phyloP scores from a whole-genome alignment of 1,140 invertebrate species.

The Thaumetopoea pityocampa region DNA sequence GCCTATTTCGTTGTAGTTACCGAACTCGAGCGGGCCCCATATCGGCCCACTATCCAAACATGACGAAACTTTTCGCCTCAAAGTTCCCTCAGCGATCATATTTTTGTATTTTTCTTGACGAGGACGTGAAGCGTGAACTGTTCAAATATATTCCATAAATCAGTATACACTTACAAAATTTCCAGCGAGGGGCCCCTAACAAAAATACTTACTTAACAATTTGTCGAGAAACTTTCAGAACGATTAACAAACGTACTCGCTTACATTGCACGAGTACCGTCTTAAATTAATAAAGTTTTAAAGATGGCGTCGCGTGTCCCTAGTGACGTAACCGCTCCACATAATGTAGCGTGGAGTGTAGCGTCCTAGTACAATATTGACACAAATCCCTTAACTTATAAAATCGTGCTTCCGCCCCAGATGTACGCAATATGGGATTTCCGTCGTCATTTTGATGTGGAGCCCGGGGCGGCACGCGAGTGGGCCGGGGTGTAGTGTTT shows the following conservation, averaged over 20 bases:
- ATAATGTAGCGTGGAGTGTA: constrained; percentile 25
- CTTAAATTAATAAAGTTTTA: constrained; percentile 63
- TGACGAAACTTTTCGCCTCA: constrained; percentile 31
- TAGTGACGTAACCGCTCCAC: constrained; percentile 9
- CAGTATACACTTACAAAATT: constrained; percentile 56
- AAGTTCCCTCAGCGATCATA: constrained; percentile 41
- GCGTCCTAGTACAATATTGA: constrained; percentile 74
- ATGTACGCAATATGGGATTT: constrained; percentile 70
- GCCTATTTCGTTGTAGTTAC: neutral
- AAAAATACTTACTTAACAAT: constrained; percentile 62
- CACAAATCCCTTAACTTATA: constrained; percentile 75
- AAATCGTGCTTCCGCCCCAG: constrained; percentile 66
- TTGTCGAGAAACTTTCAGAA: constrained; percentile 37
- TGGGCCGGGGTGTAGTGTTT: constrained; percentile 34
- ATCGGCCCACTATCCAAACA: constrained; percentile 47
- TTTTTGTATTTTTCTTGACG: constrained; percentile 57
- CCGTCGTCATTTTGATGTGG: constrained; percentile 72
- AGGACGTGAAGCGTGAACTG: constrained; percentile 37
- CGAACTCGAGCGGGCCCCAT: constrained; percentile 4
- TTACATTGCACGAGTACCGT: constrained; percentile 26
- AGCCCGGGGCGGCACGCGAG: constrained; percentile 45
- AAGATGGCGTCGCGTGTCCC: constrained; percentile 12
- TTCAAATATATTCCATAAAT: constrained; percentile 67
- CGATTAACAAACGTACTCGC: constrained; percentile 46
- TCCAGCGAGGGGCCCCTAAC: constrained; percentile 42